Evolutionary conservation across 2,797 vertebrate genomes (phyloP).

Genomic region (Triplophysa yarkandensis): DNA sequence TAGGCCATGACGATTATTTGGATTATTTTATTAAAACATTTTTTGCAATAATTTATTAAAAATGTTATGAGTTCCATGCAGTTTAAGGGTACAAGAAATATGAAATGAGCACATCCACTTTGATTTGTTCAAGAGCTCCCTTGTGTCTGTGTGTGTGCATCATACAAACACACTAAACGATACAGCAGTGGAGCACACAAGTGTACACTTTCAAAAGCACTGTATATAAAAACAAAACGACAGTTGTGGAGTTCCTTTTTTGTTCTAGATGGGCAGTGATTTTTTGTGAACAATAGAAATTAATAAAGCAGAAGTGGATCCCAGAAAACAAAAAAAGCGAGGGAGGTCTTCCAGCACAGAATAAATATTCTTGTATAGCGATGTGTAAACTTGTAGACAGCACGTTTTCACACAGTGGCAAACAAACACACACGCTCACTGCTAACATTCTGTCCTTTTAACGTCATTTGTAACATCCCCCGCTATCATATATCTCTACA

Average conservation of each 20-base stretch:
- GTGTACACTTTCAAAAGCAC: slow-evolving; percentile 79
- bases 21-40: slow-evolving; percentile 87
- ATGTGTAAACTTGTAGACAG: slow-evolving; percentile 82
- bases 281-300: slow-evolving; percentile 36
- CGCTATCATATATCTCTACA: slow-evolving; percentile 82
- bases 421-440: slow-evolving; percentile 61
- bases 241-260: slow-evolving; percentile 32
- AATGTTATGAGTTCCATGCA: slow-evolving; percentile 84
- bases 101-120: slow-evolving; percentile 77
- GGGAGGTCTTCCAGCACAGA: slow-evolving; percentile 66
- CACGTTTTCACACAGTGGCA: slow-evolving; percentile 79
- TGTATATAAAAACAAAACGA: slow-evolving; percentile 80
- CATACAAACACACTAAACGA: slow-evolving; percentile 79
- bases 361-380: slow-evolving; percentile 74
- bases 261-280: slow-evolving; percentile 38
- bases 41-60: slow-evolving; percentile 89
- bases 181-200: slow-evolving; percentile 80
- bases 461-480: slow-evolving; percentile 60
- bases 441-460: slow-evolving; percentile 65
- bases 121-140: slow-evolving; percentile 57
- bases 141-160: slow-evolving; percentile 66
- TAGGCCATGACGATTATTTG: slow-evolving; percentile 53
- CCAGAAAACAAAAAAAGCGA: slow-evolving; percentile 65
- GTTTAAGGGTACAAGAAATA: slow-evolving; percentile 85
- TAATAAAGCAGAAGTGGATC: slow-evolving; percentile 71